Percentiles rank a stretch among this genome's conserved stretches.
These are phyloP conservation scores for Ormyrus thymus DNA, from an alignment of 2,888 invertebrate genomes.

Conservation along the genomic window DNA sequence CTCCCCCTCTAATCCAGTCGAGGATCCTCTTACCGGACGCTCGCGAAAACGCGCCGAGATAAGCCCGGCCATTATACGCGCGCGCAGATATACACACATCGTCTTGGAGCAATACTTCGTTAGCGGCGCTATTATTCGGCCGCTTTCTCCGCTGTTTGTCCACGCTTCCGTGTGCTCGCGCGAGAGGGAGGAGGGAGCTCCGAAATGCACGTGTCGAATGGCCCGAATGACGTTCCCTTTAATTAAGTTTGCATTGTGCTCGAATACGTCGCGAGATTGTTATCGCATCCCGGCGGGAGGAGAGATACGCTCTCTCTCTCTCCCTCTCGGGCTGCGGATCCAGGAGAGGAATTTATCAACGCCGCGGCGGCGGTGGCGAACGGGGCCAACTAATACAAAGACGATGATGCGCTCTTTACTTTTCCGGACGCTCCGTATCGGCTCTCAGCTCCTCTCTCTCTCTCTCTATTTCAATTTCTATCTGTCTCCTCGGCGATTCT, in stretches of 20 bases:
- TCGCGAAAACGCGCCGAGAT: too few species aligned
- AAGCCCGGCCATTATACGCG: too few species aligned
- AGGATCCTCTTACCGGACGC: too few species aligned
- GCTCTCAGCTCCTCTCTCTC: constrained; percentile 24
- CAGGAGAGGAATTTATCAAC: constrained; percentile 34
- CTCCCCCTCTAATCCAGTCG: too few species aligned
- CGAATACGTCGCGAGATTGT: constrained; percentile 46
- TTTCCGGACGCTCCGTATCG: constrained; percentile 25
- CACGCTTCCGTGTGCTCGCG: neutral
- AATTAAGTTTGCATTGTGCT: constrained; percentile 71
- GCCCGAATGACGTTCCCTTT: constrained; percentile 63
- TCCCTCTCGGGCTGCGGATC: too few species aligned
- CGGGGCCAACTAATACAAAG: constrained; percentile 33
- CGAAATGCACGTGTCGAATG: neutral
- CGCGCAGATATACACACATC: too few species aligned
- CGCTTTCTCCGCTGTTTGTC: neutral
- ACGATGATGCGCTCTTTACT: constrained; percentile 30
- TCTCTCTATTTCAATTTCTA: constrained; percentile 57
- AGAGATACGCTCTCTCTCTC: neutral
- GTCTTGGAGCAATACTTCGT: too few species aligned
- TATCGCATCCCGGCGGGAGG: constrained; percentile 12
- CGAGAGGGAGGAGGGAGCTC: too few species aligned
- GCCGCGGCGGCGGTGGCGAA: neutral
- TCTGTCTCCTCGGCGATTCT: constrained; percentile 19
- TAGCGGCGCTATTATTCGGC: too few species aligned